Base-by-base conservation (phyloP, 2,888 invertebrate species). In the Drosophila meridiana region DNA sequence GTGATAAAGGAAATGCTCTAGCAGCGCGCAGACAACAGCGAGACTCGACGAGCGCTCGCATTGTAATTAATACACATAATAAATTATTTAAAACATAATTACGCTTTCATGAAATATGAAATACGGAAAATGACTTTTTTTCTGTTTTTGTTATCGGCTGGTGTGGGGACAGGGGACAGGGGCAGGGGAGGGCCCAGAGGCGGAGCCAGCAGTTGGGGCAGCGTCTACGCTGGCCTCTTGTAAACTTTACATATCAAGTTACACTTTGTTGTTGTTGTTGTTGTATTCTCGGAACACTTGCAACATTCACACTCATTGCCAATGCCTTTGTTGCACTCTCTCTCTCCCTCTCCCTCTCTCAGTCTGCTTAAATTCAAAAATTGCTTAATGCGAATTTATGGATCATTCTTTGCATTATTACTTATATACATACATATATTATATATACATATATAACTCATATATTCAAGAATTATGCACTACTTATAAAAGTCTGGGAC, bases 231-330 rank as follows among this genome's bases (percentile, higher is more conserved):
- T 85, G 82, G 83, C 83, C 85, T 85, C 85, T 86, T 74, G 72
- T 88, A 81, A 85, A 88, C 88, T 86, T 82, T 82, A 72, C 83
- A 78, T 85, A 85, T 85, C 85, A 85, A 74, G 66, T 85, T 85
- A 83, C 86, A 80, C 71, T 47, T 60, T 78, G 58, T 66, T 73
- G 55, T 52, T 50, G 62, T 26, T 73, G 57, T 71, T 71, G 56
- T 48, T 53, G 61, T 66, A 59, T 82, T 82, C 82, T 82, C 65
- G 83, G 83, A 85, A 86, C 71, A 80, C 69, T 80, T 80, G 80
- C 80, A 61, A 77, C 78, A 80, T 64, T 66, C 73, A 70, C 56
- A 79, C 86, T 79, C 62, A 67, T 78, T 82, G 72, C 69, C 75
- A 83, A 76, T 73, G 73, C 61, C 28, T 68, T 58, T 61, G 60